Base-by-base conservation (phyloP, 2,888 invertebrate species). In the Helicoverpa assulta region DNA sequence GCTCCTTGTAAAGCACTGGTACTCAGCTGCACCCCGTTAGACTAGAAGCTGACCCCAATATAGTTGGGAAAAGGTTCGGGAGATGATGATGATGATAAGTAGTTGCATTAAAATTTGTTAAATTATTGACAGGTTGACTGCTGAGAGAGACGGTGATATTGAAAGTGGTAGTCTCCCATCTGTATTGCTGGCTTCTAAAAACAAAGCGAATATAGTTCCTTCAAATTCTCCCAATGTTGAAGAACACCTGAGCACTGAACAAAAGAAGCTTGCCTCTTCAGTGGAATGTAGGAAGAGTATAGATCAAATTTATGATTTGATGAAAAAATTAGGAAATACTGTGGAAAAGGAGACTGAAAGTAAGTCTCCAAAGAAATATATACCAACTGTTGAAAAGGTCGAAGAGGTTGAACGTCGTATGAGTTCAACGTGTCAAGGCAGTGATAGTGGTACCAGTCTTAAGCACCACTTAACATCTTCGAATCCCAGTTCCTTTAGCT, bases 271-370 rank as follows among this genome's bases (percentile, higher is more conserved):
- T 0, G 74, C 80, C 2, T 73, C 87, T 14, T 73, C 91, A 7
- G 62, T 90, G 5, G 91, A 93, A 81, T 94, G 93, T 68, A 90
- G 91, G 77, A 92, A 92, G 82, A 94, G 93, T 78, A 94, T 95
- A 66, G 92, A 94, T 58, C 92, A 93, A 87, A 88, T 95, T 75
- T 95, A 94, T 74, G 85, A 88, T 73, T 87, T 95, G 55, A 91
- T 95, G 81, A 93, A 91, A 43, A 90, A 90, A 63, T 74, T 91
- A 14, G 86, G 82, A 8, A 90, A 89, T 55, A 64, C 67, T 12
- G 85, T 88, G 47, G 67, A 26, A 26, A 26, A 26, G 26, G 26
- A 69, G 2, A 63, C 60, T 37, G 88, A 88, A 59, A 63, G 63
- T 3, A 82, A 81, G 58, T 54, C 64, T 1, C 40, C 72, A 10